phyloP scores from a whole-genome alignment of 2,797 vertebrate species.

The Argentina silus region DNA sequence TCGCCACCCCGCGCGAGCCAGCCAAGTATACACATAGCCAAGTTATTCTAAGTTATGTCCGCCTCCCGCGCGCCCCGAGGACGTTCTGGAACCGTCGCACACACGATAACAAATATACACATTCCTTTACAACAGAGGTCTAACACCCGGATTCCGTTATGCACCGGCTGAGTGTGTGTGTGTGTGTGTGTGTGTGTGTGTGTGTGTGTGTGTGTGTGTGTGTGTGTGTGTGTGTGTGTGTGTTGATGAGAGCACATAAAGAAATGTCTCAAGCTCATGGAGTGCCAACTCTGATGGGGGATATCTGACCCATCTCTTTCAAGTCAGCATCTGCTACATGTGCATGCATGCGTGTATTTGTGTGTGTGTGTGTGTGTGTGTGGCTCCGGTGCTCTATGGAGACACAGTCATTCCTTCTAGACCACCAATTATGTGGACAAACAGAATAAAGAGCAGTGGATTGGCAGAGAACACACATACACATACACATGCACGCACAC shows the following conservation, averaged over 20 bases:
- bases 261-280: too few relatives aligned
- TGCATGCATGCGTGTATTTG: slow-evolving; percentile 4
- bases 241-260: too few relatives aligned
- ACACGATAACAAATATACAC: slow-evolving; percentile 1
- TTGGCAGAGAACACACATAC: slow-evolving; percentile 20
- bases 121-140: background rate
- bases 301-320: background rate
- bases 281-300: too few relatives aligned
- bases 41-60: slow-evolving; percentile 31
- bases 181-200: too few relatives aligned
- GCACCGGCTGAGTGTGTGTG: too few relatives aligned
- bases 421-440: slow-evolving; percentile 41
- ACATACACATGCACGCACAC: background rate
- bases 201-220: too few relatives aligned
- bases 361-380: slow-evolving; percentile 1
- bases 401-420: slow-evolving; percentile 37
- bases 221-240: too few relatives aligned
- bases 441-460: slow-evolving; percentile 48
- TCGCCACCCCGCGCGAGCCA: background rate
- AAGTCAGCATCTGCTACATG: background rate
- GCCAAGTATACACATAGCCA: slow-evolving; percentile 19
- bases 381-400: slow-evolving; percentile 25
- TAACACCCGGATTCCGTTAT: too few relatives aligned
- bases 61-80: background rate
- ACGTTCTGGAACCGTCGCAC: slow-evolving; percentile 17